Conservation (phyloP, 2,797 vertebrate genomes). For the Lithobates sylvaticus region DNA sequence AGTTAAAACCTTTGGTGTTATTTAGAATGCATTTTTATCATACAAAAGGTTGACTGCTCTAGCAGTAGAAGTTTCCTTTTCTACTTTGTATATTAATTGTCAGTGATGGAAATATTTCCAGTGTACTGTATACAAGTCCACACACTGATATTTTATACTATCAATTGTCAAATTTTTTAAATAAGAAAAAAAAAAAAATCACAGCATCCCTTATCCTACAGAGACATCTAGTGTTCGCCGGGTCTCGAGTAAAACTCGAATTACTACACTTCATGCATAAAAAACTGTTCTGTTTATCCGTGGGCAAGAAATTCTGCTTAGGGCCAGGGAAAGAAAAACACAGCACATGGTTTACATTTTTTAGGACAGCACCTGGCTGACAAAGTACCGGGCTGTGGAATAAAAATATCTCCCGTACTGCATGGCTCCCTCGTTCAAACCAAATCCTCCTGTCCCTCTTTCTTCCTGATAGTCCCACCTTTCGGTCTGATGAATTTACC, state of each 20-base stretch:
- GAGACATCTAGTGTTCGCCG: constrained; percentile 59
- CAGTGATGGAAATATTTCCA: neutral
- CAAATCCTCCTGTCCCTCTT: no score
- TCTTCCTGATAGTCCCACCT: no score
- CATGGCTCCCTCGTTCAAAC: no score
- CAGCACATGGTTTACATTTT: neutral
- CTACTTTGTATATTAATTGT: neutral
- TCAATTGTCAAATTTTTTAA: neutral
- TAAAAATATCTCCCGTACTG: neutral
- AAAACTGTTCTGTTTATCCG: neutral
- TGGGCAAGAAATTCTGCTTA: neutral
- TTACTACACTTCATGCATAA: constrained; percentile 1
- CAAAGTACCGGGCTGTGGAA: neutral
- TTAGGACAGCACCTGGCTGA: neutral
- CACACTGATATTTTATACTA: constrained; percentile 10
- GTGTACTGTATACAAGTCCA: neutral
- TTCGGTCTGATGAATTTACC: no score
- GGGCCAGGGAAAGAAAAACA: neutral
- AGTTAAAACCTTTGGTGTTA: no score
- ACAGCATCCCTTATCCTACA: constrained; percentile 44
- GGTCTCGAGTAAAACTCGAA: neutral
- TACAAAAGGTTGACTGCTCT: no score
- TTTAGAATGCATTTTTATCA: no score
- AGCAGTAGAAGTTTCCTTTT: neutral
- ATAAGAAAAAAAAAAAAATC: neutral